Evolutionary conservation across 1,140 invertebrate genomes (phyloP).

Genomic region (Parasteatoda tepidariorum): DNA sequence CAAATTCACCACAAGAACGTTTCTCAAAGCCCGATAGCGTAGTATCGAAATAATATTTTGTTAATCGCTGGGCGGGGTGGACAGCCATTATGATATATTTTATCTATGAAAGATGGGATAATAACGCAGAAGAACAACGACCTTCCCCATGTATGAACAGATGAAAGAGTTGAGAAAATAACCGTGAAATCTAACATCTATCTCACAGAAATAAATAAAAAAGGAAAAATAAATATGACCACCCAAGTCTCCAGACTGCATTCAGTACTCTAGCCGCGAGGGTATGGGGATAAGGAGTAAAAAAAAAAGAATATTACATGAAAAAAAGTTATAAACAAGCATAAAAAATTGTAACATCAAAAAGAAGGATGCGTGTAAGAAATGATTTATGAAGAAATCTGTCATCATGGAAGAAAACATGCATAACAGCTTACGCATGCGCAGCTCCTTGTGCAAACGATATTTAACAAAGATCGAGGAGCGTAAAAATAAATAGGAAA

Average conservation of each 20-base stretch:
- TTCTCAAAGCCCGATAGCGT: too few species aligned
- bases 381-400: slow-evolving; percentile 45
- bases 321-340: neutral
- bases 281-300: neutral
- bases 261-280: neutral
- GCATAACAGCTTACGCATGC: slow-evolving; percentile 1
- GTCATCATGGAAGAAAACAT: slow-evolving; percentile 1
- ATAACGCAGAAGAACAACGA: neutral
- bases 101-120: too few species aligned
- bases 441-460: neutral
- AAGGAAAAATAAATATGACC: slow-evolving; percentile 15
- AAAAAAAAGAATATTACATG: neutral
- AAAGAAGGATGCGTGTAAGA: slow-evolving; percentile 6
- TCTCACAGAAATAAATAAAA: neutral
- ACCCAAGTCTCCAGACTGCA: slow-evolving; percentile 26
- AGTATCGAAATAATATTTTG: too few species aligned
- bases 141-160: neutral
- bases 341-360: neutral
- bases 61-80: too few species aligned
- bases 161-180: slow-evolving; percentile 36
- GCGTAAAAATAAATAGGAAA: neutral
- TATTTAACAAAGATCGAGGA: neutral
- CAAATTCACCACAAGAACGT: too few species aligned
- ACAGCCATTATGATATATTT: too few species aligned
- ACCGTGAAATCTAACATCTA: slow-evolving; percentile 21